Conservation (phyloP, 2,113 vertebrate species). For the Aptenodytes forsteri region DNA sequence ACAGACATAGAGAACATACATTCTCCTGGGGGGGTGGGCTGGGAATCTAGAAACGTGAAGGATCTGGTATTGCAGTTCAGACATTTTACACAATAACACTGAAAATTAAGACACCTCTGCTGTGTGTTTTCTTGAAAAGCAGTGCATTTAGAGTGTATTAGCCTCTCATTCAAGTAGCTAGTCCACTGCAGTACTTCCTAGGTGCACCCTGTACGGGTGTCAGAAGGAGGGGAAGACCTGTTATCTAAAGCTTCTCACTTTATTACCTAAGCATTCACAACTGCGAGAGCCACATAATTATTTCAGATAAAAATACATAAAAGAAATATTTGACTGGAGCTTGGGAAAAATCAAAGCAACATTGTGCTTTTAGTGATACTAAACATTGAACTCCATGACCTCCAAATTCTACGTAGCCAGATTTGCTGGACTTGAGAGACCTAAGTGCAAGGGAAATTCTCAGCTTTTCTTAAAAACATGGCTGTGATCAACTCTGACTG, state of each 20-base stretch:
- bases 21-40: too few species aligned
- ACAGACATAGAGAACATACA: not conserved
- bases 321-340: accelerated
- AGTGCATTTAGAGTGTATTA: not conserved
- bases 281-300: accelerated
- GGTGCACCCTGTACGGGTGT: too few species aligned
- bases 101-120: not conserved
- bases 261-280: not conserved
- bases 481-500: not conserved
- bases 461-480: not conserved
- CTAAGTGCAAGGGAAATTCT: accelerated
- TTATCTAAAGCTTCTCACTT: not conserved
- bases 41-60: not conserved
- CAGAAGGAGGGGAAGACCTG: not conserved
- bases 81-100: not conserved
- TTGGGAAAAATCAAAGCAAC: not conserved
- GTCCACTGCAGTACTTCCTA: not conserved
- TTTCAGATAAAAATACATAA: not conserved
- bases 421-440: not conserved
- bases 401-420: not conserved
- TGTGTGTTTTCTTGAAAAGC: not conserved
- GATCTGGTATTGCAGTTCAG: not conserved
- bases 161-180: not conserved
- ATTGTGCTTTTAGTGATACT: accelerated
- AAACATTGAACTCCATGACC: not conserved